Conservation (phyloP, 2,888 invertebrate species). For the Limnephilus lunatus region DNA sequence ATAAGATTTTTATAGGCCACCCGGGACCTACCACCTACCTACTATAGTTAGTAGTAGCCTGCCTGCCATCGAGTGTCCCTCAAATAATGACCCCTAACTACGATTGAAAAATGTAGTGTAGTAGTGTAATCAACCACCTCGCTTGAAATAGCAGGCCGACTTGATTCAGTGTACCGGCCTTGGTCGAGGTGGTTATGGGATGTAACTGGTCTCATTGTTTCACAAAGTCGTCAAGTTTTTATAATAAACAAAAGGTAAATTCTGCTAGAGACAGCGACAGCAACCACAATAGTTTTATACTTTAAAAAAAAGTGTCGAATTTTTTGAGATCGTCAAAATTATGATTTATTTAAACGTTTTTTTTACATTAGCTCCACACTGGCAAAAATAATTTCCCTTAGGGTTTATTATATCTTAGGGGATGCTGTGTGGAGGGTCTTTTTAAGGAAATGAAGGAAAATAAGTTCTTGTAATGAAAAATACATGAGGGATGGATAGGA, state of each 20-base stretch:
- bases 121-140: neutral
- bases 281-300: neutral
- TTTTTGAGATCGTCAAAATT: too few relatives aligned
- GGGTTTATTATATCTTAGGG: too few relatives aligned
- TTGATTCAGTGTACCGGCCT: neutral
- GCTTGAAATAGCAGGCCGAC: neutral
- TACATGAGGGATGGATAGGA: too few relatives aligned
- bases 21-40: conserved; percentile 50
- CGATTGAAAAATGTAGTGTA: neutral
- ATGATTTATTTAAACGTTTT: too few relatives aligned
- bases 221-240: neutral
- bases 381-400: too few relatives aligned
- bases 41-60: neutral
- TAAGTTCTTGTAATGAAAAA: too few relatives aligned
- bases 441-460: too few relatives aligned
- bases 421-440: too few relatives aligned
- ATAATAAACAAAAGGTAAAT: neutral
- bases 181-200: neutral
- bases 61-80: conserved; percentile 25
- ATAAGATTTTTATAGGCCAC: conserved; percentile 64
- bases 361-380: too few relatives aligned
- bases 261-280: neutral
- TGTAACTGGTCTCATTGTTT: neutral
- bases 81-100: conserved; percentile 33
- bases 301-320: too few relatives aligned